Conservation (phyloP, 2,113 vertebrate species). For the Chamaetylas fuelleborni region DNA sequence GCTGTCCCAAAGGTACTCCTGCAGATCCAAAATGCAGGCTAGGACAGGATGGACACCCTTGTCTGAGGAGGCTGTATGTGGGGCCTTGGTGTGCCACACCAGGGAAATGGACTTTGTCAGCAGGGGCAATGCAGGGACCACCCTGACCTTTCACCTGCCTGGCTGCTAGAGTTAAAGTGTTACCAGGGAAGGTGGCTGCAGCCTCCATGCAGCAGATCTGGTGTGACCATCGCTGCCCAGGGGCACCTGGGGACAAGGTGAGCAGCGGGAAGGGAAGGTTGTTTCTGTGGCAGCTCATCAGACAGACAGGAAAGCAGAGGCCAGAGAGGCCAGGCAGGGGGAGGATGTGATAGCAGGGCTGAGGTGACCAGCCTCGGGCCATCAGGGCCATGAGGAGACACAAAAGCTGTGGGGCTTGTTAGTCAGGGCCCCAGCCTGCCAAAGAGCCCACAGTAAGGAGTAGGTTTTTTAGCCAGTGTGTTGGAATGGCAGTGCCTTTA, state of each 20-base stretch:
- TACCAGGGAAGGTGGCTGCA: neutral
- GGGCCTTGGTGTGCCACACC: neutral
- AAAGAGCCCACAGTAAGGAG: neutral
- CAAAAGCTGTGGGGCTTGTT: neutral
- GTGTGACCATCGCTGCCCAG: fast-evolving
- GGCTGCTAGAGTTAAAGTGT: neutral
- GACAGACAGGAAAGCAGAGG: neutral
- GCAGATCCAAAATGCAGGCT: neutral
- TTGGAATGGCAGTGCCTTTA: neutral
- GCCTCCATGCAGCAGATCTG: neutral
- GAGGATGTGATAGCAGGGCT: neutral
- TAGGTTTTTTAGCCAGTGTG: neutral
- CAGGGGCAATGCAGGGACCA: neutral
- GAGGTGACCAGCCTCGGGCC: neutral
- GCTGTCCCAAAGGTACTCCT: fast-evolving
- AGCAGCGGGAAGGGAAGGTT: neutral
- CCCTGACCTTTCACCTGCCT: neutral
- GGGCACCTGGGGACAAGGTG: neutral
- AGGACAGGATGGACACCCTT: neutral
- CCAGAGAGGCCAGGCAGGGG: neutral
- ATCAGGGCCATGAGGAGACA: neutral
- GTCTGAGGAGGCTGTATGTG: neutral
- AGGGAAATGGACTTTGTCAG: neutral
- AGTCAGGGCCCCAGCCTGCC: neutral
- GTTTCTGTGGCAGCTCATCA: neutral